Base-by-base conservation (phyloP, 2,888 invertebrate species). In the Cephus spinipes region DNA sequence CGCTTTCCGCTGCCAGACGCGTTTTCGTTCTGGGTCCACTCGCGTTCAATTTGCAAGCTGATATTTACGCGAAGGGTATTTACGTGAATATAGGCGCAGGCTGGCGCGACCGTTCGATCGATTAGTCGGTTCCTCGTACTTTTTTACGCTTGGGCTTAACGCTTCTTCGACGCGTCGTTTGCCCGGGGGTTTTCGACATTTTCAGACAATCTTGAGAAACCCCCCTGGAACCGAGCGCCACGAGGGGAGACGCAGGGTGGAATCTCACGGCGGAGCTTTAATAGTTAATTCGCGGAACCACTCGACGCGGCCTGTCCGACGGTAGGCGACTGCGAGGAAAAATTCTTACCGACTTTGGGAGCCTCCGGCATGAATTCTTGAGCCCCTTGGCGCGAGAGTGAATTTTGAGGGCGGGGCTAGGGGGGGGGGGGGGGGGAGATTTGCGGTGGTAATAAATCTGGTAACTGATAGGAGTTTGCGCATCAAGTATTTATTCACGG, bases 1-100 rank as follows among this genome's bases (percentile, higher is more conserved):
- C 87, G 87, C 81, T 83, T 84, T 82, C 80, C 81, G 80, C 80
- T 85, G 84, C 81, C 85, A 87, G 85, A 4, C 83, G 73, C 82
- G 85, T 84, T 86, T 86, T 77, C 77, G 75, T 74, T 40, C 40
- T 40, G 15, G 23, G 1, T 40, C 23, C 15, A 40, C 6, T 40
- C 23, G 40, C 40, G 23, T 23, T 40, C 40, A 40, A 40, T 40
- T 40, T 15, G 15, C 40, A 40, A 6, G 40, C 6, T 9, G 2
- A 40, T 15, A 1, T 6, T 32, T 32, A 32, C 32, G 32, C 3
- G 32, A 32, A 3, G 6, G 15, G 9, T 40, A 40, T 15, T 15
- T 40, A 9, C 23, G 23, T 6, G 40, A 23, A 40, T 1, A 9
- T 2, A 23, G 15, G 23, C 40, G 23, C 23, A 15, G 40, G 40